Conservation (phyloP, 2,797 vertebrate genomes). For the Sphaeramia orbicularis region DNA sequence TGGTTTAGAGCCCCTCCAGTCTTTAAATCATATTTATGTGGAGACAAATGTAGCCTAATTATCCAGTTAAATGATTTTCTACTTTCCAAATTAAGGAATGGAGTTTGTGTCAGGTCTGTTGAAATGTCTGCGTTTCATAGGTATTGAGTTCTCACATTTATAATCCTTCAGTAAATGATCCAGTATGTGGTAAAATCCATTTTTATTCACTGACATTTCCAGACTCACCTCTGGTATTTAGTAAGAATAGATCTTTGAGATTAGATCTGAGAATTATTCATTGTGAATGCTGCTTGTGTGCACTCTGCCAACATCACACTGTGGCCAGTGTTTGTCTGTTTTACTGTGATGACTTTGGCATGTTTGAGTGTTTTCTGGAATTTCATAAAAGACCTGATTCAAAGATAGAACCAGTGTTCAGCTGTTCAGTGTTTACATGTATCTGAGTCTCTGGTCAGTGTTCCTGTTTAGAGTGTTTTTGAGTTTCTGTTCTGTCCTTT, state of each 20-base stretch:
- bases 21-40: slow-evolving; percentile 26
- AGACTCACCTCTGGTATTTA: slow-evolving; percentile 30
- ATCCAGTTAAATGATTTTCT: slow-evolving; percentile 21
- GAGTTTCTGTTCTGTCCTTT: slow-evolving; percentile 30
- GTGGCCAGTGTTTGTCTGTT: slow-evolving; percentile 31
- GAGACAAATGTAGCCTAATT: neutral
- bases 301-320: slow-evolving; percentile 5
- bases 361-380: slow-evolving; percentile 40
- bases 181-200: slow-evolving; percentile 28
- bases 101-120: slow-evolving; percentile 22
- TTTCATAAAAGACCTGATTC: slow-evolving; percentile 30
- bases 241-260: neutral
- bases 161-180: slow-evolving; percentile 24
- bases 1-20: slow-evolving; percentile 18
- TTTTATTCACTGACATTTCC: slow-evolving; percentile 31
- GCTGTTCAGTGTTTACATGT: neutral
- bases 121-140: slow-evolving; percentile 30
- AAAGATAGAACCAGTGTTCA: slow-evolving; percentile 6
- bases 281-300: slow-evolving; percentile 23
- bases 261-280: slow-evolving; percentile 21
- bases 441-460: neutral
- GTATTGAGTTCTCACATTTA: slow-evolving; percentile 3
- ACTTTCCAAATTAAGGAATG: slow-evolving; percentile 11
- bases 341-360: slow-evolving; percentile 10
- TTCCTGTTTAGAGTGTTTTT: slow-evolving; percentile 10